Evolutionary conservation across 2,113 vertebrate species (phyloP).

Genomic region (Strix aluco): DNA sequence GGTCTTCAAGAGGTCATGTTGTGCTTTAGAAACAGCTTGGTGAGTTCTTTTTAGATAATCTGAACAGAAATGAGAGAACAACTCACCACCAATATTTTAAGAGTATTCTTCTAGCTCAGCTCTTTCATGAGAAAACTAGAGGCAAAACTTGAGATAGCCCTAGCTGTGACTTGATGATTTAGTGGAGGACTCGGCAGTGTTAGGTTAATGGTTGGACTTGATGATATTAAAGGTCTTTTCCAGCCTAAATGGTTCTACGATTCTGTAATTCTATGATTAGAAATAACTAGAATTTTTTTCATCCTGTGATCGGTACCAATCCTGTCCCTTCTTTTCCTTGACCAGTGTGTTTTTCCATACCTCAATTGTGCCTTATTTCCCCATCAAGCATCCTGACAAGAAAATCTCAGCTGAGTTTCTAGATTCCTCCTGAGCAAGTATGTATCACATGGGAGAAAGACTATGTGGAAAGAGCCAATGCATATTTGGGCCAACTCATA

Average conservation of each 20-base stretch:
- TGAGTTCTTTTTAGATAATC: neutral
- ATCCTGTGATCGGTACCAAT: neutral
- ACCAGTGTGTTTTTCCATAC: neutral
- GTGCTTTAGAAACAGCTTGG: neutral
- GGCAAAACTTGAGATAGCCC: neutral
- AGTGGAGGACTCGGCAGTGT: neutral
- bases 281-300: neutral
- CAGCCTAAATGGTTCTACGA: neutral
- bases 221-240: neutral
- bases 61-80: neutral
- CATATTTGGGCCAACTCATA: neutral
- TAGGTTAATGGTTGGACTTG: neutral
- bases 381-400: neutral
- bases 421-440: neutral
- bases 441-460: neutral
- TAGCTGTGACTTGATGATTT: neutral
- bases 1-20: neutral
- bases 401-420: neutral
- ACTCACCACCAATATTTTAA: neutral
- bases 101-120: neutral
- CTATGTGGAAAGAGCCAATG: neutral
- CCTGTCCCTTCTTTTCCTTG: neutral
- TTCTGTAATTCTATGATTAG: too few species aligned
- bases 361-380: neutral
- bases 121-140: neutral